Percentiles rank a stretch among this genome's conserved stretches.
Evolutionary conservation across 2,797 vertebrate species (phyloP).

Genomic region (Ctenosaura bakeri): DNA sequence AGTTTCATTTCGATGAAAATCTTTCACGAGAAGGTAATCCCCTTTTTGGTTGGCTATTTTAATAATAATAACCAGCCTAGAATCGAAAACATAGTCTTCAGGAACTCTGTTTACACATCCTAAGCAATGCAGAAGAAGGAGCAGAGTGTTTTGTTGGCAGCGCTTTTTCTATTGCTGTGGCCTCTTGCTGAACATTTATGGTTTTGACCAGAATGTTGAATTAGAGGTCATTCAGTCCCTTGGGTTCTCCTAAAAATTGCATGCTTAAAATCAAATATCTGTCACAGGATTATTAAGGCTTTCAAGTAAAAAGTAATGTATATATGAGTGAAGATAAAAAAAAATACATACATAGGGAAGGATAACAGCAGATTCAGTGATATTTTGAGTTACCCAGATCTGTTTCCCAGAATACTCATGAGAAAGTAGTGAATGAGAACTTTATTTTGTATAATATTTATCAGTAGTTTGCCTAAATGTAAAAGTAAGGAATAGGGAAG

Average conservation of each 20-base stretch:
- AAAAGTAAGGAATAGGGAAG: neutral
- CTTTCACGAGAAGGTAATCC: conserved; percentile 15
- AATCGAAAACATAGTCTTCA: conserved; percentile 3
- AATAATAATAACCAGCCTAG: conserved; percentile 24
- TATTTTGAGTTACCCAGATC: neutral
- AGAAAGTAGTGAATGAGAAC: neutral
- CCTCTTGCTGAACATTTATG: conserved; percentile 2
- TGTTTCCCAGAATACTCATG: neutral
- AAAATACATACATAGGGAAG: neutral
- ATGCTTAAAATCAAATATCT: conserved; percentile 13
- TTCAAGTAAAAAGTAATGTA: neutral
- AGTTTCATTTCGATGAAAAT: conserved; percentile 31
- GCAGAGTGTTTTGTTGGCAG: neutral
- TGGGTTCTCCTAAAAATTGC: neutral
- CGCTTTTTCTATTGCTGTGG: neutral
- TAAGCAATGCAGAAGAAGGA: neutral
- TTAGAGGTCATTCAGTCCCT: conserved; percentile 6
- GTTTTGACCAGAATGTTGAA: conserved; percentile 7
- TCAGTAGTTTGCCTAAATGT: neutral
- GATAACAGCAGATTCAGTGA: neutral
- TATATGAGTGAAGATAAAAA: neutral
- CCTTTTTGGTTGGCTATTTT: conserved; percentile 12
- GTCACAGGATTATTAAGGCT: neutral
- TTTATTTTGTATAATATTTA: neutral
- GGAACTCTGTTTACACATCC: neutral